These are phyloP conservation scores for Monodelphis domestica DNA, from an alignment of 2,797 vertebrate species.

Conservation along the genomic window DNA sequence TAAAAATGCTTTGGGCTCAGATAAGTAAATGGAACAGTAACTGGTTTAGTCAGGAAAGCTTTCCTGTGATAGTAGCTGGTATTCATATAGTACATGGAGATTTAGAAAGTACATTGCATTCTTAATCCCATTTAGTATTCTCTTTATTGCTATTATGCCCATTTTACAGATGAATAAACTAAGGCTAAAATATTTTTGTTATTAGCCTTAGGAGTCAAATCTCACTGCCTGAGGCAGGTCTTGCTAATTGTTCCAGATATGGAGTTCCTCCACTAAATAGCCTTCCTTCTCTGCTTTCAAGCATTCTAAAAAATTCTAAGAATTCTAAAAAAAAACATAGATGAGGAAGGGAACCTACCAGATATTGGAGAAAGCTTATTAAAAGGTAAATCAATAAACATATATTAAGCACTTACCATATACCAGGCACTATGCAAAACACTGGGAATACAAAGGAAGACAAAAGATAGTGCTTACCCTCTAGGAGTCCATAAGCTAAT, in stretches of 20 bases:
- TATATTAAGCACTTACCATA: neutral
- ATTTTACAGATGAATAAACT: neutral
- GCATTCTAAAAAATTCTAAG: no score
- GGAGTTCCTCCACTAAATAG: neutral
- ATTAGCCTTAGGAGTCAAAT: neutral
- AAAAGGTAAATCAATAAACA: neutral
- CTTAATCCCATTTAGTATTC: neutral
- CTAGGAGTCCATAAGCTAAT: neutral
- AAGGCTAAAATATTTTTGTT: neutral
- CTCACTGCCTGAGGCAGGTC: neutral
- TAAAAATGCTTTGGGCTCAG: neutral
- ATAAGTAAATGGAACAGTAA: neutral
- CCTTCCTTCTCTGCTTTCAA: neutral
- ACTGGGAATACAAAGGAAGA: neutral
- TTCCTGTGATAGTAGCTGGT: neutral
- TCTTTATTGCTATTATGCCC: neutral
- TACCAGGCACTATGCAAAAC: neutral
- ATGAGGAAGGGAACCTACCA: neutral
- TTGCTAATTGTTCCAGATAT: neutral
- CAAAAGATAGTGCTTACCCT: neutral
- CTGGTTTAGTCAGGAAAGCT: neutral
- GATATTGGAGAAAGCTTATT: neutral
- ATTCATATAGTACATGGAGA: neutral
- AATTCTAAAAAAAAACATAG: neutral
- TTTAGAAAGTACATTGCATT: neutral